A percentile compares a stretch with the other conserved stretches of the same genome.
Evolutionary conservation across 2,113 vertebrate genomes (phyloP).

Genomic region (Poecile atricapillus): DNA sequence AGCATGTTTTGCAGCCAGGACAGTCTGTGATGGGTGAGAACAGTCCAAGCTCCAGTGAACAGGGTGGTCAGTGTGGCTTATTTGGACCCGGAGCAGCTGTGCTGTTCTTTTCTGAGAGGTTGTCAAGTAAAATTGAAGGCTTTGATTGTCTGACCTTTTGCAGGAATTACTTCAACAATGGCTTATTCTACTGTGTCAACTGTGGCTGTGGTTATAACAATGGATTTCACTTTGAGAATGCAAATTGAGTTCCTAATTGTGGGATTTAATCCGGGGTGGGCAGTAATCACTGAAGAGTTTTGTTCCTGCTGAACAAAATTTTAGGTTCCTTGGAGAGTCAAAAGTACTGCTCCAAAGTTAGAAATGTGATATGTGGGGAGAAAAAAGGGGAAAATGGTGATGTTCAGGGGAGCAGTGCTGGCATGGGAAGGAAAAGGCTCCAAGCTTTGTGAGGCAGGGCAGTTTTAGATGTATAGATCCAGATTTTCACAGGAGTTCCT

Average conservation of each 20-base stretch:
- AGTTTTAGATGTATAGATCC: rapidly evolving
- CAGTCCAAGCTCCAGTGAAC: not conserved
- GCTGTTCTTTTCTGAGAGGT: constrained; percentile 65
- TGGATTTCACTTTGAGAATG: constrained; percentile 66
- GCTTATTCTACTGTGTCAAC: constrained; percentile 60
- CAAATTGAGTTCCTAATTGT: constrained; percentile 72
- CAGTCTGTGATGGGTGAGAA: not conserved
- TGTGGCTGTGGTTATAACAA: constrained; percentile 42
- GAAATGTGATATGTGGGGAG: not conserved
- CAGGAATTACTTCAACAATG: constrained; percentile 73
- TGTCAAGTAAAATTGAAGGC: constrained; percentile 73
- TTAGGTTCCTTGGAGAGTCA: constrained; percentile 25
- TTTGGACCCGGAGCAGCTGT: constrained; percentile 53
- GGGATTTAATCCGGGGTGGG: constrained; percentile 64
- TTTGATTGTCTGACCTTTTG: constrained; percentile 76
- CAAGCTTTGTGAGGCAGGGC: not conserved
- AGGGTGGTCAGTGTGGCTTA: constrained; percentile 36
- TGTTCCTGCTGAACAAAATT: constrained; percentile 37
- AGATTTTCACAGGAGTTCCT: not conserved
- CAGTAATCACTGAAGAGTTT: constrained; percentile 55
- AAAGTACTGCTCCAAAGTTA: not conserved
- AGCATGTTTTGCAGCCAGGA: not conserved
- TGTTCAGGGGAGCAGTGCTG: not conserved
- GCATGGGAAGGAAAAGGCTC: not conserved
- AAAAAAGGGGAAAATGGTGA: not conserved